A percentile compares a stretch with the other conserved stretches of the same genome.
Evolutionary conservation across 1,140 invertebrate species (phyloP).

Genomic region (Drosophila yakuba): DNA sequence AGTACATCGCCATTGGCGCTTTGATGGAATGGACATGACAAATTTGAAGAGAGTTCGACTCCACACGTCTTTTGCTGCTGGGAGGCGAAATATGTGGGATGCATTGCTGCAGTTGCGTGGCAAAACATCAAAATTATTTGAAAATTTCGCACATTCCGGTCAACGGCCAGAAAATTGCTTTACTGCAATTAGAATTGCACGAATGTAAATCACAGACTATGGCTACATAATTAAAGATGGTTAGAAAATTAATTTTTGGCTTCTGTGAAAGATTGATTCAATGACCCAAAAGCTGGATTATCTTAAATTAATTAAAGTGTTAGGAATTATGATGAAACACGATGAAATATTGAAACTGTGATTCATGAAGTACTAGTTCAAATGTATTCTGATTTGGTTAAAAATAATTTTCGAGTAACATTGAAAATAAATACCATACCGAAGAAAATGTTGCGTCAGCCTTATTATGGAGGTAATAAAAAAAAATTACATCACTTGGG

Average conservation of each 20-base stretch:
- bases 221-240: background rate
- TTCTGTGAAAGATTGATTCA: constrained; percentile 1
- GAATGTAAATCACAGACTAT: constrained; percentile 20
- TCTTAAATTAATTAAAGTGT: background rate
- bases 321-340: background rate
- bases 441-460: constrained; percentile 4
- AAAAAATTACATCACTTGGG: constrained; percentile 3
- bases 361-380: too few species aligned
- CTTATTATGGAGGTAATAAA: background rate
- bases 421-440: background rate
- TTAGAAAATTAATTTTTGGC: background rate
- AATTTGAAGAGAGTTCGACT: constrained; percentile 16
- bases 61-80: constrained; percentile 1
- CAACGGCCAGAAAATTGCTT: constrained; percentile 29
- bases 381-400: background rate
- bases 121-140: constrained; percentile 61
- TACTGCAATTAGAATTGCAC: constrained; percentile 11
- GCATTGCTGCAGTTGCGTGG: constrained; percentile 23
- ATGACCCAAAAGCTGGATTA: background rate
- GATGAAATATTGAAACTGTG: too few species aligned
- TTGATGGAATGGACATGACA: constrained; percentile 23
- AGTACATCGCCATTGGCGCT: constrained; percentile 46
- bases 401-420: background rate
- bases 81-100: background rate
- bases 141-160: constrained; percentile 42